phyloP scores from a whole-genome alignment of 2,113 vertebrate genomes.

The Ceyx margarethae region DNA sequence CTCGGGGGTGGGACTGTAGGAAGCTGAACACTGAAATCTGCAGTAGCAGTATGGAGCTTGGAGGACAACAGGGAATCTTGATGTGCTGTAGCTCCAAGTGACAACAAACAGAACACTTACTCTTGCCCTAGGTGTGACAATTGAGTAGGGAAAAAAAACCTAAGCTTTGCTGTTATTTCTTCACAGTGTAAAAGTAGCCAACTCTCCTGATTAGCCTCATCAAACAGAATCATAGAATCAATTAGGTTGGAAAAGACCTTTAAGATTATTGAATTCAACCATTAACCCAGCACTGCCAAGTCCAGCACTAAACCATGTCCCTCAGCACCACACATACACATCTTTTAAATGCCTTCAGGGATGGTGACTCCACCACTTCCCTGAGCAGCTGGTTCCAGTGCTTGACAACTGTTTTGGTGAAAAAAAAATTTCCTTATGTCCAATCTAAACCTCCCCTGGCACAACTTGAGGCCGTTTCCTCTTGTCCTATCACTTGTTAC shows the following conservation, averaged over 20 bases:
- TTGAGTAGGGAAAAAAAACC: neutral
- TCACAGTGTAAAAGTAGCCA: neutral
- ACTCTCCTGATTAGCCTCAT: neutral
- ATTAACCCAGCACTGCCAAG: neutral
- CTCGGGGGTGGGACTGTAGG: neutral
- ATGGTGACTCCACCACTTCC: neutral
- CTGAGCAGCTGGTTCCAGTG: neutral
- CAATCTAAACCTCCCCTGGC: neutral
- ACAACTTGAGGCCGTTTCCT: neutral
- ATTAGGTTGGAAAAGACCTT: neutral
- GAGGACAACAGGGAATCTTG: neutral
- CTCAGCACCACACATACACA: fast-evolving
- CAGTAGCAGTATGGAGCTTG: neutral
- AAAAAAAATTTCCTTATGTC: neutral
- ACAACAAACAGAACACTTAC: neutral
- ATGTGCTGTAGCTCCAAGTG: neutral
- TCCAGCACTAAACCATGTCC: neutral
- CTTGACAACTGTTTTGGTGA: neutral
- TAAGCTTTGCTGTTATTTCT: neutral
- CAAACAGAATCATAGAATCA: neutral
- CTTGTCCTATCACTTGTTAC: neutral
- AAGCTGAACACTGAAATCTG: neutral
- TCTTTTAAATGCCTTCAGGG: neutral
- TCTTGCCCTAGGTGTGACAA: neutral
- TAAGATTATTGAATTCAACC: neutral